Base-by-base conservation (phyloP, 2,888 invertebrate species). In the Dorcus parallelipipedus region DNA sequence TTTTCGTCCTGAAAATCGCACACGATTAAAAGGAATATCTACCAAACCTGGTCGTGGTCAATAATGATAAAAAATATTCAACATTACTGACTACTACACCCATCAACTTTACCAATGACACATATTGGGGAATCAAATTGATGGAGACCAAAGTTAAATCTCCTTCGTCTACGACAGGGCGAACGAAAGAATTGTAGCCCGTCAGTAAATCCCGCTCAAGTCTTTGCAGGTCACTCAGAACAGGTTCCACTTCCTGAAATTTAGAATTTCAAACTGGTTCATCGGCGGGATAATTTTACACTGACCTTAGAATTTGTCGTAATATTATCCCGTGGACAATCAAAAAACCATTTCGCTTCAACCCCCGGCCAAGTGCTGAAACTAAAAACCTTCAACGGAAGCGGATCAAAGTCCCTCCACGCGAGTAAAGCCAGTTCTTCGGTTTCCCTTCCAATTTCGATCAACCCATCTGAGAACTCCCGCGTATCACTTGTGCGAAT, bases 311-410 rank as follows among this genome's bases (percentile, higher is more conserved):
- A 64, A 60, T 75, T 71, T 26, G 66, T 68, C 0, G 64, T 72
- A 53, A 72, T 72, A 2, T 64, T 71, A 2, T 64, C 71, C 4
- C 71, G 72, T 1, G 79, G 76, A 66, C 90, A 90, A 70, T 88
- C 86, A 65, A 85, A 89, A 53, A 84, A 81, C 80, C 89, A 88
- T 69, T 86, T 86, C 0, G 87, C 87, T 65, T 85, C 84, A 0
- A 86, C 83, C 0, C 82, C 81, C 4, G 81, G 81, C 85, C 88
- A 90, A 0, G 87, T 82, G 9, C 87, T 85, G 64, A 90, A 89
- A 71, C 88, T 86, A 58, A 89, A 83, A 70, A 84, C 87, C 64
- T 81, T 82, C 10, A 90, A 78, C 0, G 80, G 79, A n/a, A 90
- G 71, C 0, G 86, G 85, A 42, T 81, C 76, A 0, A 81, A 71